Base-by-base conservation (phyloP, 2,113 vertebrate genomes). In the Atractosteus spatula region DNA sequence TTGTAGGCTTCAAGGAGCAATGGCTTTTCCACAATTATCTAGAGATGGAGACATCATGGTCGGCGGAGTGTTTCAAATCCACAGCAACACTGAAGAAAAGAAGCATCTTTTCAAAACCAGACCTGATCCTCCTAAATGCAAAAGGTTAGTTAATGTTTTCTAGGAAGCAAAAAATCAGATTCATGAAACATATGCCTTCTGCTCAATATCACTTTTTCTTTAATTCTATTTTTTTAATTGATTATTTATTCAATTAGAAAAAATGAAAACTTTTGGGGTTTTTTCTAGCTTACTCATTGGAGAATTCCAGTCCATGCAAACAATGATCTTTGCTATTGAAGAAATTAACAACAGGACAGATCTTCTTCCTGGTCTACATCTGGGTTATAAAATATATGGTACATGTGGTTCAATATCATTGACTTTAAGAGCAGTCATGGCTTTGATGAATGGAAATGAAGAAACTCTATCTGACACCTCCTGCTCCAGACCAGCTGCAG, bases 301-400 rank as follows among this genome's bases (percentile, higher is more conserved):
- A 51, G 47, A 51, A 51, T 51, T 51, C 10, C 5, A 7, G 47
- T 51, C 47, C 5, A 10, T 10, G 10, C 47, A 51, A 51, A 51
- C 47, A 51, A 51, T 51, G 47, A 51, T 51, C 5, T 51, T 51
- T 51, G 47, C 47, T 10, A 51, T 51, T 51, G 47, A 51, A 51
- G 47, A 51, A 51, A 51, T 51, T 7, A 51, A 51, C 10, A 51
- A 51, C 47, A 51, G 47, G 5, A 51, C 47, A 51, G 70, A 71
- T 45, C 11, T 71, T 7, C 70, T 71, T 2, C 70, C 59, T 44
- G 59, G 59, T 13, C 42, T 71, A 10, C 29, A 54, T 12, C 43
- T 71, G 42, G 70, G 70, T 7, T 71, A 71, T 64, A 71, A 71
- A 43, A 71, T 71, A 17, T 71, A 51, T 54, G 59, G 63, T 61